Evolutionary conservation across 1,140 invertebrate genomes (phyloP).

Genomic region (Trypoxylus dichotomus): DNA sequence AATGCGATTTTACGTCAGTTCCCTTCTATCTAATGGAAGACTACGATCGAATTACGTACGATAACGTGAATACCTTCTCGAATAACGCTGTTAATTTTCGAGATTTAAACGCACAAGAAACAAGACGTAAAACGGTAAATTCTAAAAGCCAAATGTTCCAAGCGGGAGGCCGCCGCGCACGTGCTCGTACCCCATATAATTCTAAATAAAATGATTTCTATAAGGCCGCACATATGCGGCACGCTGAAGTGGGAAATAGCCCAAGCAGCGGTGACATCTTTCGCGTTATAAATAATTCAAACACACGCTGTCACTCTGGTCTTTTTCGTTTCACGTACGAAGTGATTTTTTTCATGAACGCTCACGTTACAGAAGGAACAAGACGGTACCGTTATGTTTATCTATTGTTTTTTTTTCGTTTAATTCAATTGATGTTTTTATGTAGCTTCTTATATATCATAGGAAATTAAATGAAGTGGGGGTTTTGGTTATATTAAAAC

Average conservation of each 20-base stretch:
- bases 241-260: slow-evolving; percentile 7
- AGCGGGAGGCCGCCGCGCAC: slow-evolving; percentile 10
- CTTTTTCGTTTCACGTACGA: neutral
- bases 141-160: slow-evolving; percentile 10
- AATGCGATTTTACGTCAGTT: no score
- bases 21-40: no score
- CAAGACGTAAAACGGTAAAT: neutral
- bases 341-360: neutral
- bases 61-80: no score
- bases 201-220: slow-evolving; percentile 17
- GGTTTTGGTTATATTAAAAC: no score
- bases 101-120: neutral
- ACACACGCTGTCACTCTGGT: slow-evolving; percentile 13
- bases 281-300: slow-evolving; percentile 23
- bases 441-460: no score
- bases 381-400: neutral
- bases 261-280: slow-evolving; percentile 1
- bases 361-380: neutral
- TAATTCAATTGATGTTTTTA: no score
- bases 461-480: no score
- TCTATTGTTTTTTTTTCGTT: neutral
- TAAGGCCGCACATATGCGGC: slow-evolving; percentile 5
- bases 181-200: slow-evolving; percentile 5
- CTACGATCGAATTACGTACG: neutral
- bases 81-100: neutral